A percentile compares a stretch with the other conserved stretches of the same genome.
Evolutionary conservation across 2,888 invertebrate genomes (phyloP).

Genomic region (Elysia crispata): DNA sequence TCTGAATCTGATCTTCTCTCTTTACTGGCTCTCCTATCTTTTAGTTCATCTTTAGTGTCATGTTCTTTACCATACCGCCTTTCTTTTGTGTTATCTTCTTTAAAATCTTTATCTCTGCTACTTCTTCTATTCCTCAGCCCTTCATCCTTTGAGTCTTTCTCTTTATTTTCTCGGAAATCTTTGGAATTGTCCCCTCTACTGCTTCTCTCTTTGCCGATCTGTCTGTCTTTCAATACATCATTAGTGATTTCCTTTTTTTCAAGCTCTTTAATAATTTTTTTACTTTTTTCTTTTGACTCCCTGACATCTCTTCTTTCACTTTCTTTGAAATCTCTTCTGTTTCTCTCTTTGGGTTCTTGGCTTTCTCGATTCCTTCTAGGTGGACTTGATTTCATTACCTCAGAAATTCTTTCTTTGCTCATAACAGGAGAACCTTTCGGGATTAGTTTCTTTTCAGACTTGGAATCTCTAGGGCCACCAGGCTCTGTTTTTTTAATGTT

Average conservation of each 20-base stretch:
- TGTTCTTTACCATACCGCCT: constrained; percentile 42
- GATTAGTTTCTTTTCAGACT: too few relatives aligned
- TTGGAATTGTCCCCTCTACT: not conserved
- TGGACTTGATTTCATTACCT: not conserved
- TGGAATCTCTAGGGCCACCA: not conserved
- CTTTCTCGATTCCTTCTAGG: constrained; percentile 10
- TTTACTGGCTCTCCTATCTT: constrained; percentile 32
- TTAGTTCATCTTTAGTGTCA: constrained; percentile 30
- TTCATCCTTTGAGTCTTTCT: constrained; percentile 32
- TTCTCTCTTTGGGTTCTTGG: constrained; percentile 10
- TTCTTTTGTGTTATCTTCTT: constrained; percentile 36
- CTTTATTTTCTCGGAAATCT: constrained; percentile 20
- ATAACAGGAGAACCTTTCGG: too few relatives aligned
- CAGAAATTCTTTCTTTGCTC: not conserved
- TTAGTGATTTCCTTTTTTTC: constrained; percentile 20
- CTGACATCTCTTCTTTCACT: constrained; percentile 4
- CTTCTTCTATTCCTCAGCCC: constrained; percentile 40
- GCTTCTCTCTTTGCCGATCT: not conserved
- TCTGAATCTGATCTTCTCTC: constrained; percentile 35
- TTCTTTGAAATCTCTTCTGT: not conserved
- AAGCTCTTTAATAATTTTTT: constrained; percentile 26
- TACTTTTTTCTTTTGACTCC: constrained; percentile 31
- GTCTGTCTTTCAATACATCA: not conserved
- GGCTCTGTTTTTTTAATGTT: not conserved
- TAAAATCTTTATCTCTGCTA: constrained; percentile 28